Percentiles rank a stretch among this genome's conserved stretches.
Evolutionary conservation across 2,888 invertebrate genomes (phyloP).

Genomic region (Drosophila meridionalis): DNA sequence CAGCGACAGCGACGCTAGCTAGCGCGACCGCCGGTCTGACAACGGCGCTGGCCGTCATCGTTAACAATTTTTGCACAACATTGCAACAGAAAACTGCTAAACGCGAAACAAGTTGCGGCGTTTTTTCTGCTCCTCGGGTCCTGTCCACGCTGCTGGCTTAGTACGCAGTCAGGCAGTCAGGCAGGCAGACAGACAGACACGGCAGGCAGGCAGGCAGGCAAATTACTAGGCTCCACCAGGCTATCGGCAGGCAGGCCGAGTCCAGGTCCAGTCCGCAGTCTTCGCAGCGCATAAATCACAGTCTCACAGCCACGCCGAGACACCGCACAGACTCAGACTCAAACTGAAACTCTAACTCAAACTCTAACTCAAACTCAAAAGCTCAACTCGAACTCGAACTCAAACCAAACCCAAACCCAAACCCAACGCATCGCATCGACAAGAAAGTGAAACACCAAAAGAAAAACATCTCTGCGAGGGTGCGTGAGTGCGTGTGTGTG

Average conservation of each 20-base stretch:
- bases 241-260: conserved; percentile 76
- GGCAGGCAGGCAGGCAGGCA: conserved; percentile 60
- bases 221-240: conserved; percentile 76
- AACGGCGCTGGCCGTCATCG: conserved; percentile 74
- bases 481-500: conserved; percentile 13
- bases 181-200: conserved; percentile 52
- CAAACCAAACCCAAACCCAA: conserved; percentile 13
- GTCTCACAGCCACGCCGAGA: conserved; percentile 45
- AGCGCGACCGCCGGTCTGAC: conserved; percentile 53
- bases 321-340: conserved; percentile 40
- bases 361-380: conserved; percentile 31
- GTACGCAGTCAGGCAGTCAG: conserved; percentile 51
- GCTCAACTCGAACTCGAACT: conserved; percentile 10
- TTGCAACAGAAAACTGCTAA: conserved; percentile 84
- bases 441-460: conserved; percentile 54
- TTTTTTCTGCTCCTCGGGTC: conserved; percentile 82
- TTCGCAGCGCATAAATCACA: conserved; percentile 80
- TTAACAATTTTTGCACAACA: conserved; percentile 80
- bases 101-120: conserved; percentile 85
- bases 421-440: conserved; percentile 20
- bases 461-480: conserved; percentile 27
- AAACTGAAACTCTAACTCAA: conserved; percentile 21
- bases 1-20: conserved; percentile 63
- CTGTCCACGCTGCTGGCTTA: conserved; percentile 64
- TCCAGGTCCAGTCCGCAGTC: conserved; percentile 74